Evolutionary conservation across 2,113 vertebrate genomes (phyloP).

Genomic region (Clarias magur): DNA sequence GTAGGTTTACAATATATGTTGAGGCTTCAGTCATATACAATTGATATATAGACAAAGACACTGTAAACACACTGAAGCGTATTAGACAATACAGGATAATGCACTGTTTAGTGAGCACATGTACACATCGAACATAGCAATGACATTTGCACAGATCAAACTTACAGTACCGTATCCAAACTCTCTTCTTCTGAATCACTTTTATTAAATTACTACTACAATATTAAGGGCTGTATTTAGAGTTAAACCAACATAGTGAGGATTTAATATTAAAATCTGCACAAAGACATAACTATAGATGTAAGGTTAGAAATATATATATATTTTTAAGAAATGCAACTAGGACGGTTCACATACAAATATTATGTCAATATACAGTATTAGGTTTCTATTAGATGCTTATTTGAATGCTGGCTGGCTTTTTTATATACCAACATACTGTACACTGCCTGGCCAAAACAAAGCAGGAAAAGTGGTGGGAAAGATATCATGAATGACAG

Average conservation of each 20-base stretch:
- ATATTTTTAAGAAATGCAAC: too few species aligned
- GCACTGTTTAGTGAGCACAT: neutral
- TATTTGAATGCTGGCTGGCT: too few species aligned
- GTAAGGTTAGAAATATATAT: too few species aligned
- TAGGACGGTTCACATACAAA: too few species aligned
- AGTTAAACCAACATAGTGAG: neutral
- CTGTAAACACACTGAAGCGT: neutral
- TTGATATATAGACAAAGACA: neutral
- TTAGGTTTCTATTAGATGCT: neutral
- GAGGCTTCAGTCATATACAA: slow-evolving; percentile 22
- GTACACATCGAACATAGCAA: neutral
- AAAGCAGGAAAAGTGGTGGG: too few species aligned
- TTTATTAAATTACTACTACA: neutral
- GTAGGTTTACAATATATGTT: slow-evolving; percentile 15
- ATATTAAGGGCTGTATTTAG: slow-evolving; percentile 28
- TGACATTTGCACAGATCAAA: slow-evolving; percentile 11
- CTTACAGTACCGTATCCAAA: neutral
- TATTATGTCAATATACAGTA: neutral
- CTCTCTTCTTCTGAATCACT: neutral
- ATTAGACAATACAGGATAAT: neutral
- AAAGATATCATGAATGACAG: too few species aligned
- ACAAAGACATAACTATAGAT: too few species aligned
- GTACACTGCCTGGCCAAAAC: neutral
- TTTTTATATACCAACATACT: neutral
- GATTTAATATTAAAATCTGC: neutral